phyloP scores from a whole-genome alignment of 2,797 vertebrate genomes.

The Clarias pachynema region DNA sequence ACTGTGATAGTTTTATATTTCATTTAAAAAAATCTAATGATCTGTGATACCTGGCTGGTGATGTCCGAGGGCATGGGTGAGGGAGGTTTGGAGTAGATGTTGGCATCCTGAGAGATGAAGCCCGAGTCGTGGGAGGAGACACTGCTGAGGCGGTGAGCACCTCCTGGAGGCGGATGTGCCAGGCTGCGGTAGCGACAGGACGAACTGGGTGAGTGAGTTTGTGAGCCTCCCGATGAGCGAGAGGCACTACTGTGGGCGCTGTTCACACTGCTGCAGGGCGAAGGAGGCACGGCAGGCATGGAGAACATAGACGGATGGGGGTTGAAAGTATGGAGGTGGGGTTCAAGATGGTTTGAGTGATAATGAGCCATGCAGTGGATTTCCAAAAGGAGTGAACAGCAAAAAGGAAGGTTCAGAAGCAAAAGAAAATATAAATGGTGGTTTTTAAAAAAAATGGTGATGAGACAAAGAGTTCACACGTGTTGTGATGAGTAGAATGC shows the following conservation, averaged over 20 bases:
- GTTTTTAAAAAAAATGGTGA: neutral
- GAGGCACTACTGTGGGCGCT: constrained; percentile 90
- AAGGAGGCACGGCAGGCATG: constrained; percentile 26
- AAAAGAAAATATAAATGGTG: neutral
- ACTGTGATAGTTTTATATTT: neutral
- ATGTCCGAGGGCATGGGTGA: constrained; percentile 97
- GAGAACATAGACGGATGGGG: constrained; percentile 7
- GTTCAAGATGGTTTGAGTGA: neutral
- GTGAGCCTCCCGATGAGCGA: constrained; percentile 85
- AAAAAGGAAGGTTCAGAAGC: neutral
- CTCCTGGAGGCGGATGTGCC: constrained; percentile 79
- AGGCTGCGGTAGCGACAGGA: constrained; percentile 93
- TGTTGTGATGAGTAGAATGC: constrained; percentile 45
- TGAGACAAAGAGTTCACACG: neutral
- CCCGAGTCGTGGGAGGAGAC: constrained; percentile 97
- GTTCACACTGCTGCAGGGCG: constrained; percentile 84
- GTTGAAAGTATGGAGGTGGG: neutral
- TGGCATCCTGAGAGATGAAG: constrained; percentile 94
- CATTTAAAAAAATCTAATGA: neutral
- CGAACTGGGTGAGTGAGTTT: constrained; percentile 91
- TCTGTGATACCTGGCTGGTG: constrained; percentile 88
- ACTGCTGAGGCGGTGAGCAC: constrained; percentile 92
- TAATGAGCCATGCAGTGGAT: constrained; percentile 12
- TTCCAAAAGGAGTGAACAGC: neutral
- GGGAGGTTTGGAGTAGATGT: constrained; percentile 94